Conservation (phyloP, 2,888 invertebrate genomes). For the Hipparchia sbordonii region DNA sequence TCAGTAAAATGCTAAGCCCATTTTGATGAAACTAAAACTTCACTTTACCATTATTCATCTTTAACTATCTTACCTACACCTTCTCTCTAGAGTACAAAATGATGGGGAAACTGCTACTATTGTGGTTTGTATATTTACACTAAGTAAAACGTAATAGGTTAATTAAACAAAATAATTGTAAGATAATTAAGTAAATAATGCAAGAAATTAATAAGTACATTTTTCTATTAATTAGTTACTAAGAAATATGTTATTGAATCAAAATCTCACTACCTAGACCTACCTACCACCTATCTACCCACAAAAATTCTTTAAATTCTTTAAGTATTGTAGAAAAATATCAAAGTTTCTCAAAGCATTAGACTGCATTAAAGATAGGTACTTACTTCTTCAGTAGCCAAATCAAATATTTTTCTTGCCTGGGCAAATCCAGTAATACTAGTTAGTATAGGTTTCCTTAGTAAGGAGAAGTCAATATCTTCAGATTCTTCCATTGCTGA, state of each 20-base stretch:
- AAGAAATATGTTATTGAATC: too few species aligned
- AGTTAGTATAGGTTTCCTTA: conserved; percentile 86
- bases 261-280: too few species aligned
- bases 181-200: too few species aligned
- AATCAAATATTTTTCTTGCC: conserved; percentile 87
- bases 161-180: too few species aligned
- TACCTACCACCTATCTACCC: too few species aligned
- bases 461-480: conserved; percentile 79
- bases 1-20: conserved; percentile 9
- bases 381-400: conserved; percentile 89
- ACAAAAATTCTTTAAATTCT: too few species aligned
- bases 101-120: neutral
- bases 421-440: conserved; percentile 87
- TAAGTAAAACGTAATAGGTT: too few species aligned
- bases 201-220: too few species aligned
- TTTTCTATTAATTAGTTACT: too few species aligned
- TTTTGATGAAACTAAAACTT: conserved; percentile 18
- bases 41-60: neutral
- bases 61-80: neutral
- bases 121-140: too few species aligned
- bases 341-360: neutral
- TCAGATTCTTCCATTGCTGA: conserved; percentile 66
- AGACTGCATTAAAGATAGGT: neutral
- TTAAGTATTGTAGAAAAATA: too few species aligned
- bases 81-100: neutral